A percentile compares a stretch with the other conserved stretches of the same genome.
Evolutionary conservation across 2,888 invertebrate genomes (phyloP).

Genomic region (Limnephilus marmoratus): DNA sequence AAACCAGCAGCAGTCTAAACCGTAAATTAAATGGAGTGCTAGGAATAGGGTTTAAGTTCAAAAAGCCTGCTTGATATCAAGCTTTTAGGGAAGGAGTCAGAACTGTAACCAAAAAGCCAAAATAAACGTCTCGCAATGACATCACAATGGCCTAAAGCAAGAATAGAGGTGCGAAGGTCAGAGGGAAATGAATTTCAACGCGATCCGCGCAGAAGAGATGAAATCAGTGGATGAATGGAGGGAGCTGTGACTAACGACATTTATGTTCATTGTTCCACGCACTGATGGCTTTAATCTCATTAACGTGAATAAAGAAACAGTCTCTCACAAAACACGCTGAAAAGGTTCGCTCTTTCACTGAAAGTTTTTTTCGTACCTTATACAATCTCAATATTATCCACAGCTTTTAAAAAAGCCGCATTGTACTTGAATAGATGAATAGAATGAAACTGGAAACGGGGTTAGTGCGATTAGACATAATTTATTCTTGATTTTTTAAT

Average conservation of each 20-base stretch:
- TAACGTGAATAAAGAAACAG: slow-evolving; percentile 58
- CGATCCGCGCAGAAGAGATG: slow-evolving; percentile 20
- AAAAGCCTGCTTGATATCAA: neutral
- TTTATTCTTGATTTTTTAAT: neutral
- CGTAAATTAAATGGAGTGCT: neutral
- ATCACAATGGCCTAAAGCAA: slow-evolving; percentile 40
- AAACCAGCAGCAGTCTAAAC: neutral
- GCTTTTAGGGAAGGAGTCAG: neutral
- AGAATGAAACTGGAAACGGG: neutral
- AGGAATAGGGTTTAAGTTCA: neutral
- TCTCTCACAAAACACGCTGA: slow-evolving; percentile 39
- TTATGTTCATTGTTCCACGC: slow-evolving; percentile 56
- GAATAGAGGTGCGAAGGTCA: neutral
- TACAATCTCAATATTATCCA: neutral
- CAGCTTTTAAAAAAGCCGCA: neutral
- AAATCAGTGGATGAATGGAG: slow-evolving; percentile 51
- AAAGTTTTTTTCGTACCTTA: neutral
- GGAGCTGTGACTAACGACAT: slow-evolving; percentile 55
- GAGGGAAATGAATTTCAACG: neutral
- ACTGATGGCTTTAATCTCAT: slow-evolving; percentile 58
- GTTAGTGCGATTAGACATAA: neutral
- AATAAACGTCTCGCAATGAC: slow-evolving; percentile 53
- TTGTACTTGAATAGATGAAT: neutral
- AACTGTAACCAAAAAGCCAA: slow-evolving; percentile 27
- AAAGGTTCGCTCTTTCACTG: neutral